phyloP scores from a whole-genome alignment of 2,113 vertebrate species.

The Numenius arquata region DNA sequence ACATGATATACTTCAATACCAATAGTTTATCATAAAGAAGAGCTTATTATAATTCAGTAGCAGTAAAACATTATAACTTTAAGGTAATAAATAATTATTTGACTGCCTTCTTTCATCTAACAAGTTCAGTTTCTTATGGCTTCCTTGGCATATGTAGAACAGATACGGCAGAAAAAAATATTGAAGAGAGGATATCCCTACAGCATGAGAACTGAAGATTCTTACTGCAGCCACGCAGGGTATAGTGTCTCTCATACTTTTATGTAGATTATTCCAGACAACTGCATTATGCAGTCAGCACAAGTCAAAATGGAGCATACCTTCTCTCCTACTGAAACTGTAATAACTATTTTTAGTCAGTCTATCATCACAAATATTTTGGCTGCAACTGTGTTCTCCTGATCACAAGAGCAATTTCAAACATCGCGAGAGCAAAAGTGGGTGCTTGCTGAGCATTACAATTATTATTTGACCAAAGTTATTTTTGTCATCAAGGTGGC shows the following conservation, averaged over 20 bases:
- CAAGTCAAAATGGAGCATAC: not conserved
- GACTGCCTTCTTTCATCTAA: not conserved
- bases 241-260: not conserved
- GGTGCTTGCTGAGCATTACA: not conserved
- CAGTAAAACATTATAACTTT: not conserved
- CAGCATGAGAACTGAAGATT: not conserved
- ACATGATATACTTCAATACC: not conserved
- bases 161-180: not conserved
- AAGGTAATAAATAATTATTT: not conserved
- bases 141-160: not conserved
- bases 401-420: not conserved
- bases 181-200: not conserved
- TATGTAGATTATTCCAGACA: not conserved
- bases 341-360: not conserved
- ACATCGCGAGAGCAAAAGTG: not conserved
- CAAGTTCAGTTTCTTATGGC: not conserved
- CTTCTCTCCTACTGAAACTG: not conserved
- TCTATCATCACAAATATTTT: not conserved
- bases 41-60: not conserved
- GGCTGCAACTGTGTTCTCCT: not conserved
- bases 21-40: not conserved
- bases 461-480: not conserved
- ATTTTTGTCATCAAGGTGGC: accelerated
- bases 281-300: not conserved
- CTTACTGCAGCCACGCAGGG: not conserved